Evolutionary conservation across 2,888 invertebrate genomes (phyloP), one percentile per base, ranked within the genome.

Genomic region (Hemaris fuciformis): DNA sequence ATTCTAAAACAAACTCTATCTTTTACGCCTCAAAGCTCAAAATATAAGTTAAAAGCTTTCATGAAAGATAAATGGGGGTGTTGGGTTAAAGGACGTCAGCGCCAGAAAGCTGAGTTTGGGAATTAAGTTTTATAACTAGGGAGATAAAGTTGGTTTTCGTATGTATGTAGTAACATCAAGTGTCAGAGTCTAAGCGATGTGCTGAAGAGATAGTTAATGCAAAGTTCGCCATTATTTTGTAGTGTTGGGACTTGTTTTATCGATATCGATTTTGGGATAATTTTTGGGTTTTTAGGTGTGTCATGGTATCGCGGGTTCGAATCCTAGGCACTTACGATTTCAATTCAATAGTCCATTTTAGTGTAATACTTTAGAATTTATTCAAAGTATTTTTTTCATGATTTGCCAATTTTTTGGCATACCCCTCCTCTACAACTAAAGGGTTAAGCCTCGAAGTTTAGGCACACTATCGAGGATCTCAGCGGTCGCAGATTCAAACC

Each of bases 201-300:
- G 75, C 77, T 75, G 75, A 79, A 79, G 81, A 83, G 83, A 84
- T 84, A 83, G 84, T 84, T 82, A 80, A 77, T 73, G 75, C 75
- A 74, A 78, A 83, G 80, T 84, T 83, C 77, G 81, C 79, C 81
- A 81, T 79, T 70, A 77, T 70, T 69, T 62, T 25, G 2, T 77
- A 81, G 77, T 61, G 79, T 71, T 69, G 77, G 59, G 75, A 64
- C 61, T 56, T 59, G 22, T 59, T 46, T 57, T 64, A 63, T 68
- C 66, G 66, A 67, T 61, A 67, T 45, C 43, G 56, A 8, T 46
- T 62, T n/a, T n/a, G n/a, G n/a, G n/a, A n/a, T n/a, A n/a, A n/a
- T n/a, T n/a, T n/a, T n/a, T n/a, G n/a, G n/a, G n/a, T n/a, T n/a
- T n/a, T n/a, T n/a, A n/a, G n/a, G n/a, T n/a, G n/a, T n/a, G n/a